These are phyloP conservation scores for Bagarius yarrelli DNA, from an alignment of 2,113 vertebrate genomes.

Conservation along the genomic window DNA sequence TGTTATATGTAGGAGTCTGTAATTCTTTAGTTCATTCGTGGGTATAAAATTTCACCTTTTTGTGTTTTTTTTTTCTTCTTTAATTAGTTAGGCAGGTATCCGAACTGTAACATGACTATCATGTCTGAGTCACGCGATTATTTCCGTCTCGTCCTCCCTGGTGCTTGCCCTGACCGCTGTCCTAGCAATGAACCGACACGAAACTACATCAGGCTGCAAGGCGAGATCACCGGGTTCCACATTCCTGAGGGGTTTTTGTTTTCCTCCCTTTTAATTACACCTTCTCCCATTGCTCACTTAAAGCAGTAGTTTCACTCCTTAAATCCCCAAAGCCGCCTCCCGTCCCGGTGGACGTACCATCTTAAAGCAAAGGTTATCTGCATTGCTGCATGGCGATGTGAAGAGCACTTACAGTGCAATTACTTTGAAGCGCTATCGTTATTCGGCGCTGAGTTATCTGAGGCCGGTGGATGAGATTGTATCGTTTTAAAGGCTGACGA, in stretches of 20 bases:
- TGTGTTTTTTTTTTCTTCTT: not conserved
- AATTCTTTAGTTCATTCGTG: no score
- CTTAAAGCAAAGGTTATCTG: conserved; percentile 44
- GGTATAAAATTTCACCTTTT: no score
- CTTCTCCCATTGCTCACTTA: conserved; percentile 68
- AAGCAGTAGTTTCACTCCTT: conserved; percentile 62
- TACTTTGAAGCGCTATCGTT: conserved; percentile 44
- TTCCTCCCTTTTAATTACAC: conserved; percentile 71
- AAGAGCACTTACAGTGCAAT: conserved; percentile 30
- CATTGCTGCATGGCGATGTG: conserved; percentile 17
- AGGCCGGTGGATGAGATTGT: conserved; percentile 69
- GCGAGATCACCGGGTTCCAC: conserved; percentile 24
- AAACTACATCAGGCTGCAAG: conserved; percentile 17
- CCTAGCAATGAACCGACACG: not conserved
- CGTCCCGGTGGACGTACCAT: not conserved
- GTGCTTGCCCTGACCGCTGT: not conserved
- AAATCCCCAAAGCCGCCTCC: conserved; percentile 24
- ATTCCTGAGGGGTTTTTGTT: conserved; percentile 46
- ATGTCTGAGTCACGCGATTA: not conserved
- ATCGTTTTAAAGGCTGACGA: conserved; percentile 54
- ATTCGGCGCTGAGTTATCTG: conserved; percentile 56
- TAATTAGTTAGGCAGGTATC: not conserved
- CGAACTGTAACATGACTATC: not conserved
- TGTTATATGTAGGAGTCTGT: not conserved
- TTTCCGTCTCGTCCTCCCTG: conserved; percentile 7